Evolutionary conservation across 1,140 invertebrate genomes (phyloP).

Genomic region (Ceratina japonica): DNA sequence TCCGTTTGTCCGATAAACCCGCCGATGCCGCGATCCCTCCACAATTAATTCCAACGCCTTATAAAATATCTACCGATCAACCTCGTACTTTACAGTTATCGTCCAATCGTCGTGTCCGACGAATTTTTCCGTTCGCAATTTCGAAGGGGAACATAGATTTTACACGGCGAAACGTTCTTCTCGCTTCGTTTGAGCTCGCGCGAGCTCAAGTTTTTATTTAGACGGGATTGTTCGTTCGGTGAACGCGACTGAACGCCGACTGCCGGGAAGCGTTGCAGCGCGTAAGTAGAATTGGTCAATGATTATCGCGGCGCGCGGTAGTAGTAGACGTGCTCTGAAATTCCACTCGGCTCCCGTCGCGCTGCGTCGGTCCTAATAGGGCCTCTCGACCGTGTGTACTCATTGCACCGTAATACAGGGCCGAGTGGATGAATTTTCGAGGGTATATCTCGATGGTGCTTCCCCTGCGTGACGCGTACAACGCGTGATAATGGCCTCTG

Average conservation of each 20-base stretch:
- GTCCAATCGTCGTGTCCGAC: background rate
- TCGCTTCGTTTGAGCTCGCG: too few species aligned
- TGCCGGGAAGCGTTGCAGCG: background rate
- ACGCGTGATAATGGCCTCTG: background rate
- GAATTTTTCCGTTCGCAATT: background rate
- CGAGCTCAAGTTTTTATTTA: background rate
- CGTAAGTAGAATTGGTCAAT: slow-evolving; percentile 23
- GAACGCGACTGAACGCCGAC: background rate
- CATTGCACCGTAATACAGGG: background rate
- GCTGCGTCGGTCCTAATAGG: too few species aligned
- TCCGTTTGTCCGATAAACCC: slow-evolving; percentile 6
- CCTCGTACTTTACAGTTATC: background rate
- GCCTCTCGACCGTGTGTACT: too few species aligned
- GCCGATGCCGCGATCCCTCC: background rate
- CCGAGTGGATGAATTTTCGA: background rate
- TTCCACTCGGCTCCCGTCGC: too few species aligned
- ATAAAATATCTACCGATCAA: background rate
- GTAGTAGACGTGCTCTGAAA: background rate
- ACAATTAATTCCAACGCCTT: slow-evolving; percentile 13
- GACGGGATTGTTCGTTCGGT: background rate
- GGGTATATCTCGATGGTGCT: background rate
- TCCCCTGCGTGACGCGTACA: background rate
- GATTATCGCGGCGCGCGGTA: background rate
- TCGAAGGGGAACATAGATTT: too few species aligned
- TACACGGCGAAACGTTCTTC: too few species aligned